Conservation (phyloP, 2,113 vertebrate species). For the Guaruba guarouba region DNA sequence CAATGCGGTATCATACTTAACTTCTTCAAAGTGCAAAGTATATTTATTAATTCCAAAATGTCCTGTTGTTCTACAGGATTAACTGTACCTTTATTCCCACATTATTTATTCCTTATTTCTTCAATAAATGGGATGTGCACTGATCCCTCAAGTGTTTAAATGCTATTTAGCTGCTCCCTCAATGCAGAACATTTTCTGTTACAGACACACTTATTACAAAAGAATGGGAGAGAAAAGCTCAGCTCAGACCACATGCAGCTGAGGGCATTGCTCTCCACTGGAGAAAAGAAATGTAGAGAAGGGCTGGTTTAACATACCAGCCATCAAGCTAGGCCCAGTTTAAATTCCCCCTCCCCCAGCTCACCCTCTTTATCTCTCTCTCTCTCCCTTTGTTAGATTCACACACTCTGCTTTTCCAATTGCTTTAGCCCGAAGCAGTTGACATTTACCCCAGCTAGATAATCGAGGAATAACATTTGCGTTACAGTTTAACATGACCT, state of each 20-base stretch:
- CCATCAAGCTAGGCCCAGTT: conserved; percentile 50
- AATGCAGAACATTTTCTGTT: background rate
- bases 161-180: background rate
- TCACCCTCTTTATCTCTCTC: background rate
- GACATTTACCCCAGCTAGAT: conserved; percentile 95
- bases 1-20: background rate
- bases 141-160: background rate
- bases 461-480: conserved; percentile 98
- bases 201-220: background rate
- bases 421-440: conserved; percentile 88
- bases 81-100: background rate
- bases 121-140: background rate
- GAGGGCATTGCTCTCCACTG: background rate
- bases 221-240: background rate
- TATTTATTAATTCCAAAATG: background rate
- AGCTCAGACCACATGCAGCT: background rate
- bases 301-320: conserved; percentile 68
- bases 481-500: conserved; percentile 95
- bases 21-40: background rate
- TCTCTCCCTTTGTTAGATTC: conserved; percentile 62
- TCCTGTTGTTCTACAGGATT: background rate
- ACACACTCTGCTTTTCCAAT: conserved; percentile 71
- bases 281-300: conserved; percentile 31
- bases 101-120: background rate
- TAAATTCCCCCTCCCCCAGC: conserved; percentile 32